These are phyloP conservation scores for Danionella cerebrum DNA, from an alignment of 2,113 vertebrate species.

Conservation along the genomic window DNA sequence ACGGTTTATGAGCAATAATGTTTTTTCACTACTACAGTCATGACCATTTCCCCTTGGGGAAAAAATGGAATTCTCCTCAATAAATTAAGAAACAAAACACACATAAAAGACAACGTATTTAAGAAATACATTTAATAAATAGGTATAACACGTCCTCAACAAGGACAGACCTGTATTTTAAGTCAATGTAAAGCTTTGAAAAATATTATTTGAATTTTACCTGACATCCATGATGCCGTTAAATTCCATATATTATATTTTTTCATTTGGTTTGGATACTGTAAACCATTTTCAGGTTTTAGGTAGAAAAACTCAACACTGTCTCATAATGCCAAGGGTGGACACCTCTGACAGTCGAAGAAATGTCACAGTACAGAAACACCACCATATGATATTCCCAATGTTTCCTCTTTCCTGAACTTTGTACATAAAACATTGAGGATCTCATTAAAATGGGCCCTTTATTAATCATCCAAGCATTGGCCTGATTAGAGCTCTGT, in stretches of 20 bases:
- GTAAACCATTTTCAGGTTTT: slow-evolving; percentile 16
- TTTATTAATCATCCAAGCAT: neutral
- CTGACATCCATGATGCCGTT: slow-evolving; percentile 44
- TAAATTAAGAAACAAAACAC: slow-evolving; percentile 13
- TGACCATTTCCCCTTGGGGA: too few relatives aligned
- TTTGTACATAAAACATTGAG: slow-evolving; percentile 20
- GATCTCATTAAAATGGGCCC: slow-evolving; percentile 19
- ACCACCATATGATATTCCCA: slow-evolving; percentile 41
- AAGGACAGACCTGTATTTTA: slow-evolving; percentile 50
- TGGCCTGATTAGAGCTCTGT: slow-evolving; percentile 6
- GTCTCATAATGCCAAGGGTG: slow-evolving; percentile 9
- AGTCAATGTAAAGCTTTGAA: slow-evolving; percentile 63
- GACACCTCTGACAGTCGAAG: slow-evolving; percentile 48
- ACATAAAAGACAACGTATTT: slow-evolving; percentile 26
- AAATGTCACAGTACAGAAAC: slow-evolving; percentile 52
- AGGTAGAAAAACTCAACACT: slow-evolving; percentile 23
- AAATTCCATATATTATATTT: slow-evolving; percentile 17
- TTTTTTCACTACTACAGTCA: neutral
- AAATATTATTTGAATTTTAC: slow-evolving; percentile 65
- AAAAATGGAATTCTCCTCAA: too few relatives aligned
- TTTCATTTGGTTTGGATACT: slow-evolving; percentile 22
- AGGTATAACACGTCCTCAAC: slow-evolving; percentile 53
- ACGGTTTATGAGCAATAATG: neutral
- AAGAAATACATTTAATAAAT: slow-evolving; percentile 64
- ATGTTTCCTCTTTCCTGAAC: slow-evolving; percentile 1